Evolutionary conservation across 2,797 vertebrate species (phyloP), one percentile per base, ranked within the genome.

Genomic region (Enteromius viviparus): DNA sequence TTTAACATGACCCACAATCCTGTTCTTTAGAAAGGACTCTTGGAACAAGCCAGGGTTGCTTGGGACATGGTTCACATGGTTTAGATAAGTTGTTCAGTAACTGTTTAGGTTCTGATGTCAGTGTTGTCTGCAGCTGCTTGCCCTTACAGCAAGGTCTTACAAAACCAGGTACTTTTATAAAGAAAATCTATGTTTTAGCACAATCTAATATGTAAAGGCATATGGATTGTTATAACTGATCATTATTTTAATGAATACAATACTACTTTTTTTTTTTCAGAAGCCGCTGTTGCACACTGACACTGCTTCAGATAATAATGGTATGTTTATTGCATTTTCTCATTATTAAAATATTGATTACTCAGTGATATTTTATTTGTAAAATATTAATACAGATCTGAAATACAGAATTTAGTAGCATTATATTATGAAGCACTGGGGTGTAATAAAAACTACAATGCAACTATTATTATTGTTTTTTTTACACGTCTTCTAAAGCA

Each of bases 1-100:
- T 88, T 82, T 88, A 88, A 55, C 86, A 70, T 78, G 84, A 76
- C 80, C 53, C 65, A 53, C 84, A 82, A 55, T 80, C 49, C 65
- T 26, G 76, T 80, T 77, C 76, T 65, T 83, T 49, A 76, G 70
- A 49, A 71, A 70, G n/a, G 74, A 55, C 34, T 77, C 58, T 69
- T 70, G 76, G 47, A 81, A 71, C 78, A 68, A 71, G 60, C 45
- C 10, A 23, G 47, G 62, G n/a, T 37, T 23, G 26, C 29, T 83
- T 77, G 26, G 40, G 51, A 64, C 64, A 75, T 80, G 76, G 51
- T 70, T 51, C 32, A 21, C 29, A 37, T 62, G 45, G 45, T 76
- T 76, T 68, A 74, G 79, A 84, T 87, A 84, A 51, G 79, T n/a
- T 55, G 78, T 58, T 49, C 47, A 6, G 58, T 34, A 49, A 65